Evolutionary conservation across 2,113 vertebrate species (phyloP).

Genomic region (Mastomys coucha): DNA sequence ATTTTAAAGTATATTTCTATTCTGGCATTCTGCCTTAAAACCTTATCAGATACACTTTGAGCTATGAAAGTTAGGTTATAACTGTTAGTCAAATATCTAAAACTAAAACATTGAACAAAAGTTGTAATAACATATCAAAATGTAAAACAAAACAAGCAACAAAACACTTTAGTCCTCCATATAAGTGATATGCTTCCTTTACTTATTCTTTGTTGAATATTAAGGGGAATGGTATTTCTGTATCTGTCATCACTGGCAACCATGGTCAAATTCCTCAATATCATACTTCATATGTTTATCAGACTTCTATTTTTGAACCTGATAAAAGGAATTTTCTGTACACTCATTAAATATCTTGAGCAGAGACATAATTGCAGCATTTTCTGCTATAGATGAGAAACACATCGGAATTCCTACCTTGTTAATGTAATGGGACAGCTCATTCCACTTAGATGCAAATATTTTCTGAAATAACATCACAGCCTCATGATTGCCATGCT

Average conservation of each 20-base stretch:
- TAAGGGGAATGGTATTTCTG: not conserved
- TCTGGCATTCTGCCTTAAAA: conserved; percentile 50
- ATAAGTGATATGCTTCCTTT: conserved; percentile 2
- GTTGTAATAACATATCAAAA: not conserved
- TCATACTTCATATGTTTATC: not conserved
- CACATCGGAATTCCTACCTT: not conserved
- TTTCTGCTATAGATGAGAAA: not conserved
- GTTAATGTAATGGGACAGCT: not conserved
- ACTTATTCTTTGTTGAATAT: conserved; percentile 18
- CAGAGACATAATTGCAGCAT: not conserved
- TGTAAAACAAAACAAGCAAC: not conserved
- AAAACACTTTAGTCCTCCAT: not conserved
- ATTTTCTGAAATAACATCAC: conserved; percentile 16
- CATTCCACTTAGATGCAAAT: not conserved
- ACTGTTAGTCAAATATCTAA: not conserved
- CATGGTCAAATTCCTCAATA: conserved; percentile 12
- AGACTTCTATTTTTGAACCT: not conserved
- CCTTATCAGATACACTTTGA: not conserved
- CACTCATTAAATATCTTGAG: not conserved
- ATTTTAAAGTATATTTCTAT: not conserved
- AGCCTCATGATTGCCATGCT: not conserved
- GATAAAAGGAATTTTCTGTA: not conserved
- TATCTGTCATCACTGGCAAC: conserved; percentile 14
- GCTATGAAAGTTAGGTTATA: not conserved
- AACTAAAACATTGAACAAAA: conserved; percentile 34